A percentile compares a stretch with the other conserved stretches of the same genome.
phyloP scores from a whole-genome alignment of 2,888 invertebrate species.

The Stenoptilia bipunctidactyla region DNA sequence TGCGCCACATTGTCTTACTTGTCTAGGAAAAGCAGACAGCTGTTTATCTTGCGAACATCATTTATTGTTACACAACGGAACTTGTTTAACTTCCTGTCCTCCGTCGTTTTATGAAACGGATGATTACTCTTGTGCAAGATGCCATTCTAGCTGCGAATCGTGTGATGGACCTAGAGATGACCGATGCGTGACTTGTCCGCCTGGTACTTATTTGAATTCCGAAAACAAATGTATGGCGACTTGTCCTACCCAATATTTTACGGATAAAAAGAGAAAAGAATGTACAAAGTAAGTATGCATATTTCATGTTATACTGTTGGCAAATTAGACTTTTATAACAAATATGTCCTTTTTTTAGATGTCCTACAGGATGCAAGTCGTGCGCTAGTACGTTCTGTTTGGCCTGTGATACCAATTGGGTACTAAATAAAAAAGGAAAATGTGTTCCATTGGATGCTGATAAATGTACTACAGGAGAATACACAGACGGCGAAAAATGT shows the following conservation, averaged over 20 bases:
- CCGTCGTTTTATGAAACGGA: slow-evolving; percentile 86
- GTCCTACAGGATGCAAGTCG: slow-evolving; percentile 82
- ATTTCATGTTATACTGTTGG: neutral
- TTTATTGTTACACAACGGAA: slow-evolving; percentile 83
- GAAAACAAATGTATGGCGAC: slow-evolving; percentile 79
- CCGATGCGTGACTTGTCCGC: slow-evolving; percentile 86
- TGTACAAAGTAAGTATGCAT: slow-evolving; percentile 72
- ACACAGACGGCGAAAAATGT: slow-evolving; percentile 75
- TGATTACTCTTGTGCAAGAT: slow-evolving; percentile 86
- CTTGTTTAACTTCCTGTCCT: slow-evolving; percentile 88
- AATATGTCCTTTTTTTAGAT: slow-evolving; percentile 39
- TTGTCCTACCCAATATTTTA: slow-evolving; percentile 82
- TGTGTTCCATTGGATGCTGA: slow-evolving; percentile 80
- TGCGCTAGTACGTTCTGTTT: slow-evolving; percentile 82
- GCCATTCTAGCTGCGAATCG: slow-evolving; percentile 84
- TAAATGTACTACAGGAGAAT: slow-evolving; percentile 76
- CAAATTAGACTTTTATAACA: neutral
- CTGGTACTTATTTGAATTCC: slow-evolving; percentile 75
- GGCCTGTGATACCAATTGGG: slow-evolving; percentile 81
- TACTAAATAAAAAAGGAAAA: slow-evolving; percentile 79
- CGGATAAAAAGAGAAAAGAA: slow-evolving; percentile 83
- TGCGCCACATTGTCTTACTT: slow-evolving; percentile 87
- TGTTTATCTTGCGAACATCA: slow-evolving; percentile 93
- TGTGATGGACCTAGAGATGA: slow-evolving; percentile 83
- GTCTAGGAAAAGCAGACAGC: slow-evolving; percentile 84